Percentiles rank a stretch among this genome's conserved stretches.
Evolutionary conservation across 2,888 invertebrate genomes (phyloP).

Genomic region (Noctua janthina): DNA sequence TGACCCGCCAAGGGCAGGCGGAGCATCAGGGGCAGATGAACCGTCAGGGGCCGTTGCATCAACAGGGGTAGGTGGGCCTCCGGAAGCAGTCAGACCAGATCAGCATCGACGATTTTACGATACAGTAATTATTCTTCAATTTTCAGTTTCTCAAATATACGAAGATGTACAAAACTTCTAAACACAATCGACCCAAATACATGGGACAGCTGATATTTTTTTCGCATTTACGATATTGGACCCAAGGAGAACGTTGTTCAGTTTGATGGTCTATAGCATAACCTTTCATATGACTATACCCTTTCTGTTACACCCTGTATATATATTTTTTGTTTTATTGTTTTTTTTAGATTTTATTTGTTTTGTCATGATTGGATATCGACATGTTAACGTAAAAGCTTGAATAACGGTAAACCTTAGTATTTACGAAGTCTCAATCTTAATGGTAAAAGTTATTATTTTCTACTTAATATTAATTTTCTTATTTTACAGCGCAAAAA

Average conservation of each 20-base stretch:
- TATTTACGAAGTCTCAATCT: neutral
- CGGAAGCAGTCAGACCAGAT: too few species aligned
- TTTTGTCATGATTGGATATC: neutral
- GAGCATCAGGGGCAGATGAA: too few species aligned
- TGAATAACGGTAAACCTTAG: neutral
- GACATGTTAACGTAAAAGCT: neutral
- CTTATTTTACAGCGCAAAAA: neutral
- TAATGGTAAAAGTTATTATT: neutral
- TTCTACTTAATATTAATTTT: neutral
- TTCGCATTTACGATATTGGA: too few species aligned
- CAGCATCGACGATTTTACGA: neutral
- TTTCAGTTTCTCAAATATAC: neutral
- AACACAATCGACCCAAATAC: too few species aligned
- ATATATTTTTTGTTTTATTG: neutral
- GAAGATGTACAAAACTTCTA: too few species aligned
- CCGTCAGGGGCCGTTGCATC: neutral
- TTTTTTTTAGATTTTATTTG: neutral
- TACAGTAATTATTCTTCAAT: neutral
- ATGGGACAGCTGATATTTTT: too few species aligned
- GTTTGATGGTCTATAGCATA: too few species aligned
- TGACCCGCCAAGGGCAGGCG: neutral
- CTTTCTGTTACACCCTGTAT: too few species aligned
- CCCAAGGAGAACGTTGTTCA: too few species aligned
- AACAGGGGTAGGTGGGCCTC: neutral
- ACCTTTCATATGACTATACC: too few species aligned